Conservation (phyloP, 1,140 invertebrate genomes). For the Meloidogyne exigua region DNA sequence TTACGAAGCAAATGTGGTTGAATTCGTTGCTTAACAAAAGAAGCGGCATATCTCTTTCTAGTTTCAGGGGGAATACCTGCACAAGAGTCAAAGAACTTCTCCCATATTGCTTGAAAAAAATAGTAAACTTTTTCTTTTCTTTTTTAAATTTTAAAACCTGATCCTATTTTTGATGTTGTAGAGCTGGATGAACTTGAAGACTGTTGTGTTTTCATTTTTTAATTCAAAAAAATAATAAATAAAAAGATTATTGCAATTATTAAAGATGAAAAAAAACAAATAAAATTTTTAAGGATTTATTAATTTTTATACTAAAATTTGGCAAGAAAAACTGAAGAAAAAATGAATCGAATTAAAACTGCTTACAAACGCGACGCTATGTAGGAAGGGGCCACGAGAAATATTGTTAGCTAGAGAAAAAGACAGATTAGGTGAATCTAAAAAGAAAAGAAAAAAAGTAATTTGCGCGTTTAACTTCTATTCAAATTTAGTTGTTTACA, state of each 20-base stretch:
- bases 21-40: constrained; percentile 15
- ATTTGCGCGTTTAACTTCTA: neutral
- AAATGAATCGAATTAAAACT: too few species aligned
- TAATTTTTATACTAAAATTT: too few species aligned
- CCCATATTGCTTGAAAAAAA: constrained; percentile 24
- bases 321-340: too few species aligned
- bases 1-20: neutral
- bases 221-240: too few species aligned
- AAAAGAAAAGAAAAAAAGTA: neutral
- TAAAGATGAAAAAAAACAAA: too few species aligned
- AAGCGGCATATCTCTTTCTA: constrained; percentile 28
- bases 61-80: constrained; percentile 12
- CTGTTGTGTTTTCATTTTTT: neutral
- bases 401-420: too few species aligned
- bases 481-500: neutral
- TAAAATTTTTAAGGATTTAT: too few species aligned
- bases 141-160: neutral
- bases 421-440: too few species aligned
- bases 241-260: too few species aligned
- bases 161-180: neutral
- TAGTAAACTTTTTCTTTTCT: too few species aligned
- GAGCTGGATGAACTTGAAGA: neutral
- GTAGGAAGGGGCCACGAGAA: too few species aligned
- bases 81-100: constrained; percentile 31
- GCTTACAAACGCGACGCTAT: too few species aligned